Evolutionary conservation across 2,113 vertebrate species (phyloP).

Genomic region (Gymnobelideus leadbeateri): DNA sequence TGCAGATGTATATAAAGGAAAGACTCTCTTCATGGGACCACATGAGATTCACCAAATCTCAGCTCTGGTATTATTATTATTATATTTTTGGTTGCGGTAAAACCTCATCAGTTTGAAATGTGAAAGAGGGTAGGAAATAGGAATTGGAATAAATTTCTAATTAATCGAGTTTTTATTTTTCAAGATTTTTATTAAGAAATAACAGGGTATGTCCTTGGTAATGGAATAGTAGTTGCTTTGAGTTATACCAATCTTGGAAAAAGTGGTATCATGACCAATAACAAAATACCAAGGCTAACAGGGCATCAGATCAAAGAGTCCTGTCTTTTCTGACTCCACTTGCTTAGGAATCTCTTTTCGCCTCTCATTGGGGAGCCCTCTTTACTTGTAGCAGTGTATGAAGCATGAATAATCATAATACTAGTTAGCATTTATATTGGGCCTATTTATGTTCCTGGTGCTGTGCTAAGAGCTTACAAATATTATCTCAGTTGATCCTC

Average conservation of each 20-base stretch:
- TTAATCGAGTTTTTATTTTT: conserved; percentile 7
- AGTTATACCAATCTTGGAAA: conserved; percentile 39
- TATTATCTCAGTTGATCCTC: background rate
- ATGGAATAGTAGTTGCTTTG: conserved; percentile 45
- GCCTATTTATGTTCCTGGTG: background rate
- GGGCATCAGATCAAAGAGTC: background rate
- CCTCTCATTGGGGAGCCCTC: background rate
- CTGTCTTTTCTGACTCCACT: background rate
- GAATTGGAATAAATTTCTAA: background rate
- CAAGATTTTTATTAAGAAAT: conserved; percentile 36
- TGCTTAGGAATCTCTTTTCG: background rate
- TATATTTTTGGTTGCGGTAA: background rate
- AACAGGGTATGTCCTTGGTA: background rate
- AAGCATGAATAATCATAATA: background rate
- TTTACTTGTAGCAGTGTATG: background rate
- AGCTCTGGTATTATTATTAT: background rate
- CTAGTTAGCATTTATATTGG: background rate
- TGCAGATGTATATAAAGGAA: conserved; percentile 30
- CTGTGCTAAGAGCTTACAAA: background rate
- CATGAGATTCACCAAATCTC: background rate
- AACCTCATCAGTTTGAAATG: conserved; percentile 33
- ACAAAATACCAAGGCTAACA: background rate
- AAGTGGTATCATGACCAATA: conserved; percentile 2
- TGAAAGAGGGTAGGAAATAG: conserved; percentile 7
- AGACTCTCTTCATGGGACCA: background rate